These are phyloP conservation scores for Crotalus helleri DNA, from an alignment of 2,113 vertebrate species.

Conservation along the genomic window DNA sequence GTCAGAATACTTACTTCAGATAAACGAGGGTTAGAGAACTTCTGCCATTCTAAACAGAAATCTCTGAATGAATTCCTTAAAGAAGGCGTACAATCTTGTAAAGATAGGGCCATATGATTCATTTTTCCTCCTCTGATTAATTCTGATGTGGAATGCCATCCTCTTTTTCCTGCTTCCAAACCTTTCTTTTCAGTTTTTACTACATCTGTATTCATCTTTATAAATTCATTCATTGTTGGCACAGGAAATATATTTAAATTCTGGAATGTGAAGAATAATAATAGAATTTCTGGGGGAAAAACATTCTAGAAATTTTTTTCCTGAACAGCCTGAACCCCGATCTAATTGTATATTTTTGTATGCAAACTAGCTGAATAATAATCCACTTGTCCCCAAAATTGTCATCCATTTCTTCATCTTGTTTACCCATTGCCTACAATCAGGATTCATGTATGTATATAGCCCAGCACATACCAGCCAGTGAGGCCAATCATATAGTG, in stretches of 20 bases:
- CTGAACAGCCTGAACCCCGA: not conserved
- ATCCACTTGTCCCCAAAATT: not conserved
- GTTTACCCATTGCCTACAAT: not conserved
- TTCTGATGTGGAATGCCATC: constrained; percentile 62
- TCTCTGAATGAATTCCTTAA: constrained; percentile 62
- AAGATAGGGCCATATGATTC: not conserved
- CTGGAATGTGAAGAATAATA: constrained; percentile 43
- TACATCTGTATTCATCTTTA: constrained; percentile 45
- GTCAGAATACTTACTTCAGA: constrained; percentile 69
- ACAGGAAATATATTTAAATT: constrained; percentile 72
- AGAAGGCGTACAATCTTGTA: constrained; percentile 50
- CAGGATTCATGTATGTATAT: not conserved
- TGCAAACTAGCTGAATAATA: not conserved
- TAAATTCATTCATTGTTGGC: constrained; percentile 41
- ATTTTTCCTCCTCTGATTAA: constrained; percentile 49
- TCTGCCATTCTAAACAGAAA: constrained; percentile 73
- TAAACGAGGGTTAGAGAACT: constrained; percentile 74
- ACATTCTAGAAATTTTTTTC: not conserved
- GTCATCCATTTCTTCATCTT: not conserved
- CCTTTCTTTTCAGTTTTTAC: constrained; percentile 63
- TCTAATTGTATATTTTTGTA: not conserved
- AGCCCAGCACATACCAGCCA: not conserved
- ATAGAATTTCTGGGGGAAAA: not conserved
- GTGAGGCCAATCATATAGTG: too few species aligned
- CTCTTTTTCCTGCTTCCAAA: constrained; percentile 65